These are phyloP conservation scores for Astropecten irregularis DNA, from an alignment of 53 echinoderm and acorn worm species.

Conservation along the genomic window DNA sequence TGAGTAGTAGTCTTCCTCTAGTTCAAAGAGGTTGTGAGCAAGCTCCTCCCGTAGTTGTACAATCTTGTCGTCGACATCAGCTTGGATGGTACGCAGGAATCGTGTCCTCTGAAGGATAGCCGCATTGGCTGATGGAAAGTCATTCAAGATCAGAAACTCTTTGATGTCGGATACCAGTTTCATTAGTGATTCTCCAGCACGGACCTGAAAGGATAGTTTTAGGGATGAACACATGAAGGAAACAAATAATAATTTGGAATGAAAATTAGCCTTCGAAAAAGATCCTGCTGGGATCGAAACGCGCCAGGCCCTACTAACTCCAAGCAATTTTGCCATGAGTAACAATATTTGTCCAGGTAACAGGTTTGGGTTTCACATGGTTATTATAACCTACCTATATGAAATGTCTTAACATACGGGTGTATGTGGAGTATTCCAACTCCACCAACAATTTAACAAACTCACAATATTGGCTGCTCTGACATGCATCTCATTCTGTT, in stretches of 20 bases:
- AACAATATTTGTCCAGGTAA: no score
- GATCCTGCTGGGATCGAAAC: no score
- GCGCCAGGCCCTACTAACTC: no score
- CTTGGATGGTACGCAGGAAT: conserved; percentile 72
- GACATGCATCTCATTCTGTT: conserved; percentile 98
- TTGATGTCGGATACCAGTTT: conserved; percentile 96
- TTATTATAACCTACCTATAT: no score
- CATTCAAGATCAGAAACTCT: conserved; percentile 95
- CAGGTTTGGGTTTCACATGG: no score
- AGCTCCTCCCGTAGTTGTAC: conserved; percentile 87
- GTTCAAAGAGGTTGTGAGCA: conserved; percentile 79
- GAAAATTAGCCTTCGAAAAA: no score
- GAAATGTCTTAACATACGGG: no score
- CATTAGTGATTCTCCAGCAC: conserved; percentile 95
- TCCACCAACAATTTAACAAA: no score
- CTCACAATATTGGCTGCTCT: conserved; percentile 99
- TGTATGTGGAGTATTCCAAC: no score
- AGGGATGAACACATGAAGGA: neutral
- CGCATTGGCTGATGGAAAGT: conserved; percentile 92
- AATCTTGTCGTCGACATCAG: conserved; percentile 77
- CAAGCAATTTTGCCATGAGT: no score
- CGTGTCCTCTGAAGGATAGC: conserved; percentile 83
- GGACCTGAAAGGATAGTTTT: conserved; percentile 71
- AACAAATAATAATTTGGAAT: no score
- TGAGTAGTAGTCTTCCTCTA: conserved; percentile 94